Base-by-base conservation (phyloP, 2,888 invertebrate genomes). In the Scaptomyza tumidula region DNA sequence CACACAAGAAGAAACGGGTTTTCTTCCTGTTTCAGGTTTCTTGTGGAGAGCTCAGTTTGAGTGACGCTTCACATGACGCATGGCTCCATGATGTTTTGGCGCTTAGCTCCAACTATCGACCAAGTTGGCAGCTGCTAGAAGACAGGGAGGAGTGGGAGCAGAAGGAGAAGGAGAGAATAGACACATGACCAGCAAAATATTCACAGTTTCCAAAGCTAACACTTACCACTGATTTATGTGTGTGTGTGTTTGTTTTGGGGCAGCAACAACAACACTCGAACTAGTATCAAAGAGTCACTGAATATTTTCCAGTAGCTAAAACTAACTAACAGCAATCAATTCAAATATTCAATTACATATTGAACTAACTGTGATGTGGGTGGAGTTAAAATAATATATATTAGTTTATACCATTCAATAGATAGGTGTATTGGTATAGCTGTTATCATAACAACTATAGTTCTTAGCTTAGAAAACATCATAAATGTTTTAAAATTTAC, bases 1-100 rank as follows among this genome's bases (percentile, higher is more conserved):
- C 46, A 57, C 31, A 24, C 24, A 50, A 60, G 24, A 58, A 64
- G 75, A 82, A 82, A 82, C 82, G 73, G 67, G 82, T 82, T 79
- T 79, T 87, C 72, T 75, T 78, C 78, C 78, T 80, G 84, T 72
- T 86, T 80, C 68, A 74, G 78, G 78, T 78, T 78, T 86, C 68
- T 71, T 52, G 68, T 45, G 50, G 63, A 41, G 16, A 29, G 45
- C 67, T 66, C 45, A 63, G 53, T 56, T 86, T 65, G 71, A 76
- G 74, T 73, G 78, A 77, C 68, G 78, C 71, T 77, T 81, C 72
- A 72, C 67, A 85, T 75, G 78, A 78, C 81, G 81, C 78, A 80
- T 79, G 67, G 45, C 69, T 64, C 78, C 78, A 65, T 66, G 55
- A 64, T 49, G 64, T 69, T 69, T 75, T 78, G 75, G 78, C 78